These are phyloP conservation scores for Asbolus verrucosus DNA, from an alignment of 1,140 invertebrate species.

Conservation along the genomic window DNA sequence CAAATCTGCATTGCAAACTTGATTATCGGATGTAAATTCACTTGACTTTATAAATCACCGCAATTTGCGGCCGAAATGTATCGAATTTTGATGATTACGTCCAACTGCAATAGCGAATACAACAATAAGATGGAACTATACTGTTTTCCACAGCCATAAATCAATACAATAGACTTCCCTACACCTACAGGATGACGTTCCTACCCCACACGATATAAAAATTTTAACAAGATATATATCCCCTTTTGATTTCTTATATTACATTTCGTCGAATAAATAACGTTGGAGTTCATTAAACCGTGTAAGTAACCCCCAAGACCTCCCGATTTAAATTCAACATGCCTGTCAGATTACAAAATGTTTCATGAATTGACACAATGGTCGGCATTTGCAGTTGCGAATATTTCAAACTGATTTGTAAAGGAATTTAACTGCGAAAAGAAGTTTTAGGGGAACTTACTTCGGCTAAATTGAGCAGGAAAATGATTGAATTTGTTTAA, in stretches of 20 bases:
- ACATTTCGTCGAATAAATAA: no score
- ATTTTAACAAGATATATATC: no score
- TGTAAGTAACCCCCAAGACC: background rate
- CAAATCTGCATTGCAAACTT: no score
- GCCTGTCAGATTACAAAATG: slow-evolving; percentile 9
- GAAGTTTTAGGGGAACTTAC: no score
- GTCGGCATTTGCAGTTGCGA: no score
- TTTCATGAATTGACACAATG: no score
- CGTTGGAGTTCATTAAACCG: no score
- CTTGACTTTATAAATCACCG: slow-evolving; percentile 16
- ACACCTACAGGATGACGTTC: background rate
- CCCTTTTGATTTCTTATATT: no score
- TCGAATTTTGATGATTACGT: slow-evolving; percentile 4
- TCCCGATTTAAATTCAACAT: slow-evolving; percentile 24
- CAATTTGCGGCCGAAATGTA: slow-evolving; percentile 27
- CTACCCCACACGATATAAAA: background rate
- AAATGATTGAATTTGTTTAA: no score
- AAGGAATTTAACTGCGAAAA: no score
- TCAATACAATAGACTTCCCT: slow-evolving; percentile 13
- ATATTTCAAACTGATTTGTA: no score
- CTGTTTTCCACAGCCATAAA: slow-evolving; percentile 18
- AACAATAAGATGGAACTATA: slow-evolving; percentile 14
- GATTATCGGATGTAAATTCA: background rate
- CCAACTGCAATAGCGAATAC: background rate
- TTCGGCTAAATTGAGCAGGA: no score